Base-by-base conservation (phyloP, 2,113 vertebrate species). In the Blennius ocellaris region DNA sequence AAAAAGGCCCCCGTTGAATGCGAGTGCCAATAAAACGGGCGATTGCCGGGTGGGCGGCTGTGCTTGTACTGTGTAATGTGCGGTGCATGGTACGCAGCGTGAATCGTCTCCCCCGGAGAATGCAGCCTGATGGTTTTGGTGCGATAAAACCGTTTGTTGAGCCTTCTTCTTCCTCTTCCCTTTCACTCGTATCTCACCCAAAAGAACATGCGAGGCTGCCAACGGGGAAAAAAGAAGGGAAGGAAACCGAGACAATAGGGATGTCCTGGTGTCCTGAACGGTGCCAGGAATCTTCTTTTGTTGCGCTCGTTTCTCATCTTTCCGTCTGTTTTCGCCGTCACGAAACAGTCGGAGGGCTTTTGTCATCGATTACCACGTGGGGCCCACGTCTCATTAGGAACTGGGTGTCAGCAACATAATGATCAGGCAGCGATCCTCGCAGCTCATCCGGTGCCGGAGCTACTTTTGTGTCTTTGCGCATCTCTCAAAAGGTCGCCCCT, bases 61-160 rank as follows among this genome's bases (percentile, higher is more conserved):
- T 30, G 21, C 21, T 30, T 30, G 21, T 30, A 30, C 21, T 30
- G 21, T 30, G 21, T 30, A 30, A 30, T 30, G 21, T 30, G 21
- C 41, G n/a, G 44, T 15, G 15, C 66, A 40, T 37, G 14, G 61
- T 36, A 59, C 56, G 30, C 5, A 37, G 47, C 54, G 58, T 30
- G 45, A 85, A 80, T 44, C 11, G 63, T 51, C 43, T 62, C 58
- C 59, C 59, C 57, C 54, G 72, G 54, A 76, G 65, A 82, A 53
- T 66, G 47, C 5, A 21, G 53, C 49, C 49, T 54, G 44, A 51
- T 30, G 11, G 48, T 30, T 60, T 69, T 64, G 73, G 69, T 39
- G 69, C 16, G 40, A n/a, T n/a, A 80, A 69, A 65, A 67, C 0
- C 1, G 8, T 6, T 45, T 52, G 11, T 61, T 68, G 16, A 3